These are phyloP conservation scores for Synodontis membranacea DNA, from an alignment of 2,113 vertebrate species.

Conservation along the genomic window DNA sequence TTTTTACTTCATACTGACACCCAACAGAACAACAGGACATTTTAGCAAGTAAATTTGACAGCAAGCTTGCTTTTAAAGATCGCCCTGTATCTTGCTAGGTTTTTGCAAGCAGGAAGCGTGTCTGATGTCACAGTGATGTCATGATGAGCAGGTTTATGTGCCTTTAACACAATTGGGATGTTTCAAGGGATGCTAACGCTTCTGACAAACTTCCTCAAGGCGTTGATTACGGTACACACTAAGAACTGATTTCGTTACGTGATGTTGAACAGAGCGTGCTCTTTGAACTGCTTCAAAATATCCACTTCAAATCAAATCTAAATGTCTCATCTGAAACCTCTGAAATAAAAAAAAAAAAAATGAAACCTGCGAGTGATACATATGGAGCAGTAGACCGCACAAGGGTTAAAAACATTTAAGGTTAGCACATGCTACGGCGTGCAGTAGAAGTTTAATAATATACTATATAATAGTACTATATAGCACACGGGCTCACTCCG, in stretches of 20 bases:
- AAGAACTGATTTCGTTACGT: neutral
- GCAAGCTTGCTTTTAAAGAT: neutral
- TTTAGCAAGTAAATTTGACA: neutral
- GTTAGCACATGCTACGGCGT: neutral
- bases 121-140: too few relatives aligned
- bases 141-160: neutral
- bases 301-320: neutral
- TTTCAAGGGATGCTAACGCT: neutral
- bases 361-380: neutral
- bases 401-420: neutral
- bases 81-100: too few relatives aligned
- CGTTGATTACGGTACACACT: neutral
- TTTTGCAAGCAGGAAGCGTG: too few relatives aligned
- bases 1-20: too few relatives aligned
- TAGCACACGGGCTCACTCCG: too few relatives aligned
- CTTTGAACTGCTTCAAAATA: neutral
- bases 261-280: neutral
- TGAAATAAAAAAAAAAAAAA: neutral
- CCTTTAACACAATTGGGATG: neutral
- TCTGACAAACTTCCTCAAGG: neutral
- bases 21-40: neutral
- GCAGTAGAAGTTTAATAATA: neutral
- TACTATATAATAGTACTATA: too few relatives aligned
- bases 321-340: neutral
- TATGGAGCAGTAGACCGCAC: neutral